Conservation (phyloP, 2,113 vertebrate species). For the Embiotoca jacksoni region DNA sequence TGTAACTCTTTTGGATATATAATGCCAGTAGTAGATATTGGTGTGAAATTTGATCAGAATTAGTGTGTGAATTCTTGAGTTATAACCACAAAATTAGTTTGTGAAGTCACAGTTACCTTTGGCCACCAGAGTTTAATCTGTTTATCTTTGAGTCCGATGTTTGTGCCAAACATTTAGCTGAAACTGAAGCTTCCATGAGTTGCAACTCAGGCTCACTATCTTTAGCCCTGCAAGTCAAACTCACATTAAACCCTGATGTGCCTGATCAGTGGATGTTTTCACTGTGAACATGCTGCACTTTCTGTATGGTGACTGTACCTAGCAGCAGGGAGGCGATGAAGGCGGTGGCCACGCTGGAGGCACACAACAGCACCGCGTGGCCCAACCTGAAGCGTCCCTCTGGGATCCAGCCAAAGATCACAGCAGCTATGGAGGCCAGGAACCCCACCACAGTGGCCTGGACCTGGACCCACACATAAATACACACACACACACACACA, state of each 20-base stretch:
- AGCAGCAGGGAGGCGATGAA: conserved; percentile 96
- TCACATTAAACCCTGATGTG: not conserved
- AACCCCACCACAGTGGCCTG: conserved; percentile 99
- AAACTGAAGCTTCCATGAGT: not conserved
- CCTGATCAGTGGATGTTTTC: conserved; percentile 3
- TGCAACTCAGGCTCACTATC: no score
- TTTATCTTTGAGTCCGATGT: no score
- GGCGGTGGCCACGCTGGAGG: conserved; percentile 96
- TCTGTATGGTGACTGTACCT: conserved; percentile 82
- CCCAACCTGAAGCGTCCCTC: conserved; percentile 93
- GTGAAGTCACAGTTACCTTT: no score
- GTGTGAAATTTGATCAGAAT: no score
- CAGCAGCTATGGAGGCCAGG: conserved; percentile 95
- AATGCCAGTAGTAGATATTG: no score
- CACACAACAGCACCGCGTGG: conserved; percentile 95
- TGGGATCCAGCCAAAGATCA: conserved; percentile 98
- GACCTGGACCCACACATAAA: conserved; percentile 83
- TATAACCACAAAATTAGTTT: no score
- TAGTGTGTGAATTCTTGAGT: no score
- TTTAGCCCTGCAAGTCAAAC: not conserved
- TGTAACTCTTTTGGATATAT: no score
- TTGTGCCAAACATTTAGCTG: no score
- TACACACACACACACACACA: not conserved
- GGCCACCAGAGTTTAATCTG: no score
- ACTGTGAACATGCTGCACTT: not conserved